Evolutionary conservation across 2,797 vertebrate genomes (phyloP).

Genomic region (Borostomias antarcticus): DNA sequence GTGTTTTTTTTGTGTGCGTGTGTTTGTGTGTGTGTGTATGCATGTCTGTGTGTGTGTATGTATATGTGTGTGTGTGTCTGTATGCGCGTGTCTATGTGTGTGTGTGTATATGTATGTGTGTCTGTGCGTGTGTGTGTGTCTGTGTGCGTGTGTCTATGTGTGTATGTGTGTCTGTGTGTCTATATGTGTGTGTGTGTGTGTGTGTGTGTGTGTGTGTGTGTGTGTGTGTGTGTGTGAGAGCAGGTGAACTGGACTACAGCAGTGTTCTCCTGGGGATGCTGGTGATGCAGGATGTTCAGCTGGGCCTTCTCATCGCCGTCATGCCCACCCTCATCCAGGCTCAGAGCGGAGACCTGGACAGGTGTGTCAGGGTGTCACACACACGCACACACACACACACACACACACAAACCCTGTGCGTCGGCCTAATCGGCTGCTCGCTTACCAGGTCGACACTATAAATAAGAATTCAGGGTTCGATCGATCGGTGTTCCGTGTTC

Average conservation of each 20-base stretch:
- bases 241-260: slow-evolving; percentile 95
- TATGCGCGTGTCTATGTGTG: slow-evolving; percentile 24
- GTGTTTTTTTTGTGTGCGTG: too few species aligned
- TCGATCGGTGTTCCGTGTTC: neutral
- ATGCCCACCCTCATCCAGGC: slow-evolving; percentile 94
- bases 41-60: slow-evolving; percentile 24
- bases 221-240: slow-evolving; percentile 27
- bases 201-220: slow-evolving; percentile 9
- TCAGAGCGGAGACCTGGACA: slow-evolving; percentile 79
- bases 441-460: neutral
- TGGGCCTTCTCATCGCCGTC: slow-evolving; percentile 94
- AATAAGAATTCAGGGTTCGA: too few species aligned
- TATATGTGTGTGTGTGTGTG: neutral
- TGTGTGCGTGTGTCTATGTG: slow-evolving; percentile 28
- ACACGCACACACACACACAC: neutral
- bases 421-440: neutral
- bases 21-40: slow-evolving; percentile 24
- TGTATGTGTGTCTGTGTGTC: slow-evolving; percentile 28
- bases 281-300: slow-evolving; percentile 97
- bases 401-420: neutral
- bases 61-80: slow-evolving; percentile 24
- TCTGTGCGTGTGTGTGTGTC: slow-evolving; percentile 24
- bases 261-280: slow-evolving; percentile 93
- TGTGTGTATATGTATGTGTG: slow-evolving; percentile 26
- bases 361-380: slow-evolving; percentile 64